Base-by-base conservation (phyloP, 1,140 invertebrate genomes). In the Orussus abietinus region DNA sequence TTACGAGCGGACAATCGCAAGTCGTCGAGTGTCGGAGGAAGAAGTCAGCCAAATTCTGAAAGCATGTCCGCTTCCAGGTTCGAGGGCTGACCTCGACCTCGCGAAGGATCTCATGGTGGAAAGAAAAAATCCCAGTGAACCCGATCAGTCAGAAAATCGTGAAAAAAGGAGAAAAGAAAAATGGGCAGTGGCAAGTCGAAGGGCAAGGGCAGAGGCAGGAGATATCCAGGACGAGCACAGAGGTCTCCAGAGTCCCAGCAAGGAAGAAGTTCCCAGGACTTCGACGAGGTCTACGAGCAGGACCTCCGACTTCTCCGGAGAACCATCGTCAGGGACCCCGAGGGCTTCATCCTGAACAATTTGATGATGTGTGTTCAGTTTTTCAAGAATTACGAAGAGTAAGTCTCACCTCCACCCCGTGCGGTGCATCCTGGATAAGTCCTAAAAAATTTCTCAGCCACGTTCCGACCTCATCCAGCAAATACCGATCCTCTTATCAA, bases 381-480 rank as follows among this genome's bases (percentile, higher is more conserved):
- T 67, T 88, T 88, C 42, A 74, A 81, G 30, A 84, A 90, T 64
- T 89, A 80, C 56, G 82, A 88, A 49, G 76, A 78, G 86, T 88
- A 71, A 77, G 76, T 70, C 37, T n/a, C n/a, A n/a, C n/a, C n/a
- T n/a, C n/a, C n/a, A n/a, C n/a, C n/a, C n/a, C n/a, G n/a, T n/a
- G n/a, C n/a, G n/a, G n/a, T n/a, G n/a, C n/a, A n/a, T n/a, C n/a
- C n/a, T n/a, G n/a, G n/a, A n/a, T n/a, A n/a, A n/a, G n/a, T n/a
- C n/a, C n/a, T n/a, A n/a, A n/a, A n/a, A n/a, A n/a, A n/a, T n/a
- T n/a, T n/a, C n/a, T n/a, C n/a, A n/a, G n/a, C n/a, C n/a, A n/a
- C n/a, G n/a, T n/a, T n/a, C n/a, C n/a, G n/a, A n/a, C n/a, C n/a
- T n/a, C n/a, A n/a, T n/a, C n/a, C n/a, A n/a, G n/a, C n/a, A n/a